Conservation (phyloP, 2,888 invertebrate species). For the Germaria angustata region DNA sequence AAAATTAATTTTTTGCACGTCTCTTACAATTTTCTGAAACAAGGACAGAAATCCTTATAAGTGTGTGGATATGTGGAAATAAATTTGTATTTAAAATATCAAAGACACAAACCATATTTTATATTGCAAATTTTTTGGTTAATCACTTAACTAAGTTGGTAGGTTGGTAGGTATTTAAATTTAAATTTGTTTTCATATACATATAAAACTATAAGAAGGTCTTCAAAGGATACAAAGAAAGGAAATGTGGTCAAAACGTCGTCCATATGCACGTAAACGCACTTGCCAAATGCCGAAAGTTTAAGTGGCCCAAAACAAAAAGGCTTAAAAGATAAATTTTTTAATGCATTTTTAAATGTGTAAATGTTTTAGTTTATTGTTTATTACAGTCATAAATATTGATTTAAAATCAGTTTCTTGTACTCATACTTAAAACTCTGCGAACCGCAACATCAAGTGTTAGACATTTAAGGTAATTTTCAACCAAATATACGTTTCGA, state of each 20-base stretch:
- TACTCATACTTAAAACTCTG: neutral
- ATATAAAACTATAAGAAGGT: neutral
- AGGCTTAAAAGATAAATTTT: neutral
- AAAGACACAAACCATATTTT: too few relatives aligned
- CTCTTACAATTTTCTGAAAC: too few relatives aligned
- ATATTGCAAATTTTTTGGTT: too few relatives aligned
- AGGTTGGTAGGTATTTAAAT: too few relatives aligned
- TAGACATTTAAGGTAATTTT: constrained; percentile 1
- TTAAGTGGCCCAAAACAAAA: neutral
- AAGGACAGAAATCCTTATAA: too few relatives aligned
- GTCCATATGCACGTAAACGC: constrained; percentile 16
- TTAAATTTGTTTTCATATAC: too few relatives aligned
- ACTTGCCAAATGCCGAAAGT: constrained; percentile 28
- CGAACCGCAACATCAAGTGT: constrained; percentile 28
- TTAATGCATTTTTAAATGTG: neutral
- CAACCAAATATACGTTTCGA: neutral
- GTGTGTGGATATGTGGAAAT: too few relatives aligned
- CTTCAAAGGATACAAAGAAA: neutral
- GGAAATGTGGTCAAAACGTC: too few relatives aligned
- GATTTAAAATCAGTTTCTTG: constrained; percentile 40
- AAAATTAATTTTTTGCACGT: too few relatives aligned
- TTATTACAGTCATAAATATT: constrained; percentile 35
- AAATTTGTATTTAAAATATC: too few relatives aligned
- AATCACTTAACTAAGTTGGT: too few relatives aligned
- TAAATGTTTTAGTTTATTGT: constrained; percentile 39